phyloP scores from a whole-genome alignment of 2,888 invertebrate genomes.

The Tenthredo scrophulariae region DNA sequence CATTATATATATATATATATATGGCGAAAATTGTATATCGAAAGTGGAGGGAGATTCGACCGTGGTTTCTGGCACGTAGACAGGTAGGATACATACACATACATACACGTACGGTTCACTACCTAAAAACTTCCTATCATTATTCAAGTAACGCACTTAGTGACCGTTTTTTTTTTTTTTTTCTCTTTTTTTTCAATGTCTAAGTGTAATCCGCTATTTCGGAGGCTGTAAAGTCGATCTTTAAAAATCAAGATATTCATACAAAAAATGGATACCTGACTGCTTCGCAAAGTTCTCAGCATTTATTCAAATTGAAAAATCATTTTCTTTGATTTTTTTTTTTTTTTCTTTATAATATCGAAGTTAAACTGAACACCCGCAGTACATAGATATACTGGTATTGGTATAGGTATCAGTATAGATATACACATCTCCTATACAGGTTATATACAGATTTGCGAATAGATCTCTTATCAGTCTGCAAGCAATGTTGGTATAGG shows the following conservation, averaged over 20 bases:
- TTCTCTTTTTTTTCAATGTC: not conserved
- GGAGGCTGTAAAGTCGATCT: not conserved
- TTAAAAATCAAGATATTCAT: not conserved
- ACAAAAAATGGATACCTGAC: too few species aligned
- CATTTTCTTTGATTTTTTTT: too few species aligned
- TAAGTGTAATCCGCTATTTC: not conserved
- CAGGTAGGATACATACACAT: slow-evolving; percentile 11
- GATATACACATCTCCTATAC: too few species aligned
- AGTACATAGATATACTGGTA: too few species aligned
- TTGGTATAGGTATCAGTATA: too few species aligned
- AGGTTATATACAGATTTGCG: not conserved
- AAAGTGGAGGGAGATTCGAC: slow-evolving; percentile 48
- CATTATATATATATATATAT: not conserved
- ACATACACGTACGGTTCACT: not conserved
- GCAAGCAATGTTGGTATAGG: not conserved
- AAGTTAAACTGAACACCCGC: too few species aligned
- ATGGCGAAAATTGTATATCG: not conserved
- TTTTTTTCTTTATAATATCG: too few species aligned
- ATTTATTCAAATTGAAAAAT: not conserved
- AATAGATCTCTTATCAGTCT: not conserved
- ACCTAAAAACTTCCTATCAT: not conserved
- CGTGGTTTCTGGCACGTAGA: slow-evolving; percentile 51
- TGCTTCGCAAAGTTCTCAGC: too few species aligned
- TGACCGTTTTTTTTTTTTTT: not conserved
- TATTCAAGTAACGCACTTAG: not conserved